Conservation (phyloP, 23 tunicate genomes). For the Phallusia fumigata region DNA sequence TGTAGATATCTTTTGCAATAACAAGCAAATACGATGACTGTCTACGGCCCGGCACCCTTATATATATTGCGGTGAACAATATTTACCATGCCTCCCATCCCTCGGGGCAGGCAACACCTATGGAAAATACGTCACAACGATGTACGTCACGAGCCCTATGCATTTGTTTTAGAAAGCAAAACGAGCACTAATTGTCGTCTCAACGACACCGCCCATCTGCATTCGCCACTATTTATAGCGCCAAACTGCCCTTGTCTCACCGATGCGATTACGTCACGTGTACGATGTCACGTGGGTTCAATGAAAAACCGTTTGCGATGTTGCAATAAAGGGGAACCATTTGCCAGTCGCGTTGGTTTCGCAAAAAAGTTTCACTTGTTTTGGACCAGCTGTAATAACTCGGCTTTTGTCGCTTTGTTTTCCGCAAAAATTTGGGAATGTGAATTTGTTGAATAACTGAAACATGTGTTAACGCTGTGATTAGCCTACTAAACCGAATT, state of each 20-base stretch:
- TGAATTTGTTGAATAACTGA: too few relatives aligned
- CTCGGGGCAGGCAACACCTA: neutral
- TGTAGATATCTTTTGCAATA: neutral
- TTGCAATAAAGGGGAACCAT: too few relatives aligned
- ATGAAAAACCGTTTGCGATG: too few relatives aligned
- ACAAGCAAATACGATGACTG: neutral
- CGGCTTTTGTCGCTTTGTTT: too few relatives aligned
- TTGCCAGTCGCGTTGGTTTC: too few relatives aligned
- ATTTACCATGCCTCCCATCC: neutral
- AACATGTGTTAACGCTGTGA: too few relatives aligned
- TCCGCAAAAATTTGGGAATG: too few relatives aligned
- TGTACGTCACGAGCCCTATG: neutral
- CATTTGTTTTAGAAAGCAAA: constrained; percentile 2
- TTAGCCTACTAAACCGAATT: too few relatives aligned
- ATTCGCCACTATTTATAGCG: neutral
- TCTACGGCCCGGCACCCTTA: neutral
- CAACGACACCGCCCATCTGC: constrained; percentile 1
- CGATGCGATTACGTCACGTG: neutral
- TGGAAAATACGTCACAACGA: neutral
- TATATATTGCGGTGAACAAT: neutral
- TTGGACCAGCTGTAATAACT: too few relatives aligned
- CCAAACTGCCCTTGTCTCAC: neutral
- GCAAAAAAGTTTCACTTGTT: too few relatives aligned
- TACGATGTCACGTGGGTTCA: too few relatives aligned
- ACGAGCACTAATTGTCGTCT: neutral